phyloP scores from a whole-genome alignment of 1,140 invertebrate genomes.

The Dendroctonus valens region DNA sequence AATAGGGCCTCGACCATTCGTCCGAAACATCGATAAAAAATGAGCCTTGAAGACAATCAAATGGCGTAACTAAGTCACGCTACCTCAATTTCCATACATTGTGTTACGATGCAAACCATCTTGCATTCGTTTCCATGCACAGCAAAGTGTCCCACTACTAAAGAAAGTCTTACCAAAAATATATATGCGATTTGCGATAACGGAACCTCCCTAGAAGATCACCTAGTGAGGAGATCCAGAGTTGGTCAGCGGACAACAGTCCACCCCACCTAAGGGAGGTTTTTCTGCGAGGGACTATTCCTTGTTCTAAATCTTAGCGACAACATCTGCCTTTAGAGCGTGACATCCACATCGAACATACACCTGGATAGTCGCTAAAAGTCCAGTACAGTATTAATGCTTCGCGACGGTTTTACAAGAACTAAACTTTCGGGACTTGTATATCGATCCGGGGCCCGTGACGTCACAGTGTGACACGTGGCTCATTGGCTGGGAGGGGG shows the following conservation, averaged over 20 bases:
- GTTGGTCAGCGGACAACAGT: constrained; percentile 64
- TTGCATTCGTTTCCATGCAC: too few species aligned
- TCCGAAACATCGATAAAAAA: too few species aligned
- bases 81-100: too few species aligned
- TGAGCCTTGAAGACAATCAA: too few species aligned
- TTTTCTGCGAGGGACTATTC: constrained; percentile 93
- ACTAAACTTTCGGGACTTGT: constrained; percentile 36
- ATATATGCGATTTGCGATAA: not conserved
- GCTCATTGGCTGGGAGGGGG: constrained; percentile 38
- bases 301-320: constrained; percentile 90
- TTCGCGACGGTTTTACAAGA: constrained; percentile 29
- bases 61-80: too few species aligned
- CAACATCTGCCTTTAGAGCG: constrained; percentile 73
- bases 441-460: constrained; percentile 34
- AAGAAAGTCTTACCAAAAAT: too few species aligned
- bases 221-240: constrained; percentile 9
- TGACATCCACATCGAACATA: constrained; percentile 43
- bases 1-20: too few species aligned
- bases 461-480: constrained; percentile 35
- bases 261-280: constrained; percentile 91
- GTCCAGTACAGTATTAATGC: constrained; percentile 17
- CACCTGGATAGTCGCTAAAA: constrained; percentile 34
- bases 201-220: not conserved
- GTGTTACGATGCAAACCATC: too few species aligned
- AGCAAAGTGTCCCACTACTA: too few species aligned